Evolutionary conservation across 2,113 vertebrate species (phyloP), one percentile per base, ranked within the genome.

Genomic region (Orthonyx spaldingii): DNA sequence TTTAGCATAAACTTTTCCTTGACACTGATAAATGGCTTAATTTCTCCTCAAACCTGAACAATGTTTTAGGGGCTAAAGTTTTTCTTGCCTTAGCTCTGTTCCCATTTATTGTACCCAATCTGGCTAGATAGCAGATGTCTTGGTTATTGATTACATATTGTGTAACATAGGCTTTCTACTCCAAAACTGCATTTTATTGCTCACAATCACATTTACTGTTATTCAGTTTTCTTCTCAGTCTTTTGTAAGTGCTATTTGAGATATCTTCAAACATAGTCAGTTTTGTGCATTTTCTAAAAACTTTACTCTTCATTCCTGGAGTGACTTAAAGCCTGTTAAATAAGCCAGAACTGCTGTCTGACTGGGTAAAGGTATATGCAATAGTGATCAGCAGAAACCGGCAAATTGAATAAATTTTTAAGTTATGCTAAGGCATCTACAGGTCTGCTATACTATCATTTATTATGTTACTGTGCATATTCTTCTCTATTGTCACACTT

Each of bases 111-210:
- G 18, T 50, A 39, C 24, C 35, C 4, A 6, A 13, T 33, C 56
- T 9, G 13, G 17, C n/a, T 66, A 53, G 8, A 50, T 46, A 50
- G 32, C 27, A n/a, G n/a, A 59, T 0, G 0, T 60, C n/a, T 64
- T 39, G 8, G 7, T 17, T 55, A 35, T 70, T 55, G 53, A 46
- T 83, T 50, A 30, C 23, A 12, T 66, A 42, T 27, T 2, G 6
- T 75, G 70, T 66, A 57, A 82, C 26, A 32, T 59, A 57, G 15
- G 16, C 66, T 77, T 44, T 53, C 3, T 39, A 33, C 13, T 7
- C 28, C 77, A 83, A 77, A 88, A 60, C 52, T 69, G 33, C 44
- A n/a, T 61, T 44, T 24, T 59, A 21, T 30, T 71, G 33, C 18
- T 52, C 65, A 49, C 35, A 39, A 22, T 64, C 64, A 64, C 30